phyloP scores from a whole-genome alignment of 2,888 invertebrate genomes.

The Polydrusus cervinus region DNA sequence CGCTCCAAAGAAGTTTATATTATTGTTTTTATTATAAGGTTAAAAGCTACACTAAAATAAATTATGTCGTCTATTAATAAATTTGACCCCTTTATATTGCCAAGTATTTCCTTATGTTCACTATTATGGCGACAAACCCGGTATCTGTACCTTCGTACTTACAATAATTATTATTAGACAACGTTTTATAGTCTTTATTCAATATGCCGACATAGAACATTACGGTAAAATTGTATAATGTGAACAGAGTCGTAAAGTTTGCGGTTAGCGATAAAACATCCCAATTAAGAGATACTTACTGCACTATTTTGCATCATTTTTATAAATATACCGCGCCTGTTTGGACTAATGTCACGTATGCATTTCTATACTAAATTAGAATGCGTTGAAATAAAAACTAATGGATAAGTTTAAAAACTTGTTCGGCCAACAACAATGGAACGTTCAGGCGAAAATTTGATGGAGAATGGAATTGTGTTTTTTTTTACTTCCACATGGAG shows the following conservation, averaged over 20 bases:
- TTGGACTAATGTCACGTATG: slow-evolving; percentile 3
- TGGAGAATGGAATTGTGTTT: too few relatives aligned
- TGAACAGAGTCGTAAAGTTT: neutral
- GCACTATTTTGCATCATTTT: neutral
- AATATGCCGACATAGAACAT: neutral
- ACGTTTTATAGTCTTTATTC: neutral
- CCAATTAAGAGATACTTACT: neutral
- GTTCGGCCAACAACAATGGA: too few relatives aligned
- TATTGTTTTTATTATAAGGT: too few relatives aligned
- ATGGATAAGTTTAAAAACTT: too few relatives aligned
- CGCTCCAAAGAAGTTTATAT: neutral
- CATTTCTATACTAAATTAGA: neutral
- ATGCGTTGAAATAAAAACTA: neutral
- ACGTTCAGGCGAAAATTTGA: too few relatives aligned
- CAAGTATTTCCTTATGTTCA: too few relatives aligned
- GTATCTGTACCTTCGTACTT: too few relatives aligned
- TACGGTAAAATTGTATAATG: neutral
- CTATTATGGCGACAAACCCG: too few relatives aligned
- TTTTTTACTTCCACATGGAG: too few relatives aligned
- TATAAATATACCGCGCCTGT: slow-evolving; percentile 1
- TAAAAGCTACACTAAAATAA: too few relatives aligned
- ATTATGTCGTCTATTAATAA: too few relatives aligned
- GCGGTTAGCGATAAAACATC: neutral
- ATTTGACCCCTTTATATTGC: too few relatives aligned
- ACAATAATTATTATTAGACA: neutral